Percentiles rank a stretch among this genome's conserved stretches.
Conservation (phyloP, 1,140 invertebrate genomes). For the Daktulosphaira vitifoliae region DNA sequence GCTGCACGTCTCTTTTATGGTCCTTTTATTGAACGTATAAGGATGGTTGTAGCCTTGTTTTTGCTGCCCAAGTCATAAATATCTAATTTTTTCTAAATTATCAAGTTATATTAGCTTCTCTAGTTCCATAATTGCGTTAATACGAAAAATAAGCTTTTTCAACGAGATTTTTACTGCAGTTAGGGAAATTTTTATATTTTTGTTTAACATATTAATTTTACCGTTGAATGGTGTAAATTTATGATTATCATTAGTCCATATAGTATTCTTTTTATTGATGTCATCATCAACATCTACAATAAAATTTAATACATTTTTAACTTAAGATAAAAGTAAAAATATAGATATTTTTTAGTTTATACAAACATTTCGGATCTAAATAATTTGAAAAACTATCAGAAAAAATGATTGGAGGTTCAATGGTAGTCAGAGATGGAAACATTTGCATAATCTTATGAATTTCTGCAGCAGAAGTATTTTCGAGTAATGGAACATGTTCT, state of each 20-base stretch:
- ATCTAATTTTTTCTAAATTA: too few relatives aligned
- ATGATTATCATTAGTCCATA: neutral
- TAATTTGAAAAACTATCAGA: slow-evolving; percentile 1
- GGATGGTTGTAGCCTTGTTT: too few relatives aligned
- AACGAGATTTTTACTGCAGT: too few relatives aligned
- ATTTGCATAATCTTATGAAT: slow-evolving; percentile 11
- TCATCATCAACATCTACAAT: too few relatives aligned
- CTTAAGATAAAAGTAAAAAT: neutral
- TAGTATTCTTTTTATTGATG: neutral
- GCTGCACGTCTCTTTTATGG: too few relatives aligned
- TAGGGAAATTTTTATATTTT: too few relatives aligned
- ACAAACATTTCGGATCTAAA: neutral
- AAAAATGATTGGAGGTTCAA: slow-evolving; percentile 18
- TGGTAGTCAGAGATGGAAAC: slow-evolving; percentile 1
- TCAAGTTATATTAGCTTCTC: too few relatives aligned
- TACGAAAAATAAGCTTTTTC: too few relatives aligned
- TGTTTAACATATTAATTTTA: neutral
- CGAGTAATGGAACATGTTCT: slow-evolving; percentile 53
- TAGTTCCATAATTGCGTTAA: too few relatives aligned
- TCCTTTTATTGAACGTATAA: too few relatives aligned
- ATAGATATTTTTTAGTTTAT: neutral
- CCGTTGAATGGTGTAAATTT: slow-evolving; percentile 17
- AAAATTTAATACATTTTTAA: neutral
- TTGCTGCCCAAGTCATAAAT: too few relatives aligned
- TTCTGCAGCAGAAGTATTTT: slow-evolving; percentile 32